These are phyloP conservation scores for Rotaria magnacalcarata DNA, from an alignment of 2,888 invertebrate genomes.

Conservation along the genomic window DNA sequence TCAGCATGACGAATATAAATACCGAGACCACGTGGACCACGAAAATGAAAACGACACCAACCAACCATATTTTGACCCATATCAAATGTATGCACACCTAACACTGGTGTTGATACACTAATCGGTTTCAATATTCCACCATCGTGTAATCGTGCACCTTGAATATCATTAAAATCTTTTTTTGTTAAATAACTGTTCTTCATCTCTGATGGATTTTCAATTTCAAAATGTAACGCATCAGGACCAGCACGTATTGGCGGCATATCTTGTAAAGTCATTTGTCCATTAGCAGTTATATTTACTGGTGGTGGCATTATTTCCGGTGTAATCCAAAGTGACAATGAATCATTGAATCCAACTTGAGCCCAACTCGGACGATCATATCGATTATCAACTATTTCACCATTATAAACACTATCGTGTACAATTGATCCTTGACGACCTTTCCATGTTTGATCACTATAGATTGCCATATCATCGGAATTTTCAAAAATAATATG, in stretches of 20 bases:
- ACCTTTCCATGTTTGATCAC: slow-evolving; percentile 31
- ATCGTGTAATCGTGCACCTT: not conserved
- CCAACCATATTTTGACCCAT: slow-evolving; percentile 14
- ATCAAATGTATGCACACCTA: not conserved
- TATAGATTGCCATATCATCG: not conserved
- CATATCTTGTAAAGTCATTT: slow-evolving; percentile 20
- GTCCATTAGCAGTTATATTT: slow-evolving; percentile 7
- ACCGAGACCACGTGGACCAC: not conserved
- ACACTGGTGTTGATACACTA: not conserved
- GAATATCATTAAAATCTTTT: not conserved
- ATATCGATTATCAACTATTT: not conserved
- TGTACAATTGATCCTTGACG: slow-evolving; percentile 8
- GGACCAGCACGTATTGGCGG: slow-evolving; percentile 19
- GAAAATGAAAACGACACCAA: slow-evolving; percentile 4
- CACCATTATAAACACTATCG: slow-evolving; percentile 34
- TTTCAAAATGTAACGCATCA: slow-evolving; percentile 26
- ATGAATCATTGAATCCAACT: slow-evolving; percentile 13
- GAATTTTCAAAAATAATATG: slow-evolving; percentile 1
- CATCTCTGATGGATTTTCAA: not conserved
- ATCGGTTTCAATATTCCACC: not conserved
- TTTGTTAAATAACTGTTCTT: not conserved
- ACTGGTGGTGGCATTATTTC: not conserved
- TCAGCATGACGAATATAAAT: slow-evolving; percentile 21
- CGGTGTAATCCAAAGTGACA: not conserved
- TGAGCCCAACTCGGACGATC: not conserved